These are phyloP conservation scores for Xiphorhynchus elegans DNA, from an alignment of 2,113 vertebrate genomes.

Conservation along the genomic window DNA sequence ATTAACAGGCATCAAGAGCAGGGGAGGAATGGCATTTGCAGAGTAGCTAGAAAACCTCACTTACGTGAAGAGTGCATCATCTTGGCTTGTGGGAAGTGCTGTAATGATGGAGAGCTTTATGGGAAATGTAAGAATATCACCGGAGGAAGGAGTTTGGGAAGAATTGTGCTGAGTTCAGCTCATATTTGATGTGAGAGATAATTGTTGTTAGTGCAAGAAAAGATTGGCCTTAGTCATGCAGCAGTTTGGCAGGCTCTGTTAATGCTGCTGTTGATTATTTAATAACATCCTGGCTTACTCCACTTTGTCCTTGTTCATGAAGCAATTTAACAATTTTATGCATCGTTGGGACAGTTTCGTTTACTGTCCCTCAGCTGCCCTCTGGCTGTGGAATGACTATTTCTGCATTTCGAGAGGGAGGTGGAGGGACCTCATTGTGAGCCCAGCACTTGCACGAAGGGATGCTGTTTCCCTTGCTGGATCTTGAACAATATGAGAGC, in stretches of 20 bases:
- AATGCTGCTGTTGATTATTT: neutral
- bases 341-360: neutral
- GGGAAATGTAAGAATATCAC: neutral
- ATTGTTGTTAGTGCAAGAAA: neutral
- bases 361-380: neutral
- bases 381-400: neutral
- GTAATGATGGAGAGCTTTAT: neutral
- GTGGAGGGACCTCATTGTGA: neutral
- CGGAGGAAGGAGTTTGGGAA: neutral
- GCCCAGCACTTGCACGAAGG: accelerated
- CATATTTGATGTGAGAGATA: neutral
- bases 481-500: neutral
- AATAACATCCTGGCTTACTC: neutral
- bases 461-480: neutral
- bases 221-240: neutral
- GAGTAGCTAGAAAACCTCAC: neutral
- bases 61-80: accelerated
- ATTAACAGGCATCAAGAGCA: neutral
- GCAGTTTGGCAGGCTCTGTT: neutral
- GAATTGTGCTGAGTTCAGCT: neutral
- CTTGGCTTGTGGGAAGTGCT: neutral
- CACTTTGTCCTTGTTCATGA: neutral
- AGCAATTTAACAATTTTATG: neutral
- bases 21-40: neutral
- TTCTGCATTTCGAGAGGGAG: neutral